Evolutionary conservation across 2,888 invertebrate genomes (phyloP), one percentile per base, ranked within the genome.

Genomic region (Malthinus flaveolus): DNA sequence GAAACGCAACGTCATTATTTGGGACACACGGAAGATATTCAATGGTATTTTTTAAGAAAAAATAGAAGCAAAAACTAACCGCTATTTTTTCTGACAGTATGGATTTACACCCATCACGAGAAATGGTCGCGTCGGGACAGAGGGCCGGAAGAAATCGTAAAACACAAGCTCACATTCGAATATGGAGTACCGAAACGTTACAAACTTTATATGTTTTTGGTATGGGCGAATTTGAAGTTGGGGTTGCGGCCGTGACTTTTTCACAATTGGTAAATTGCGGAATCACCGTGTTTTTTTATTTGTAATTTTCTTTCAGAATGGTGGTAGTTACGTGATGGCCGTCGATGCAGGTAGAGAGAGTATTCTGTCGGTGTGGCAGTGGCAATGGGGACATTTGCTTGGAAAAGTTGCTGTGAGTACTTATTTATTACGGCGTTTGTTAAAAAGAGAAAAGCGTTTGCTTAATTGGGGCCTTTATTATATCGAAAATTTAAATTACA

Each of bases 1-100:
- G 93, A 94, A 72, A 84, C 89, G 0, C 96, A 96, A 80, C 82
- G 95, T 63, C 95, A 95, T 76, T 96, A 96, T 72, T 87, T 84
- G 8, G 95, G 93, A 5, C 96, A 96, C 74, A 95, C 93, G 0
- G 95, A 95, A 77, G 95, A 96, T 70, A 93, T 96, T 67, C 92
- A 93, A 78, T 94, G 93, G 95, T 95, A 76, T 77, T 74, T 32
- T 23, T 23, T 11, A 23, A 15, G 6, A 5, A 37, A 37, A 37
- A 2, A 1, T 6, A n/a, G n/a, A n/a, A n/a, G n/a, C n/a, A n/a
- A n/a, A n/a, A n/a, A 5, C 5, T 23, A 23, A 23, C 5, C 5
- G 23, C 2, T 23, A 23, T 3, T 23, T 23, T 2, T 39, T 66
- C 36, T 56, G 59, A 11, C 70, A 93, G 93, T 72, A 90, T 93